Percentiles rank a stretch among this genome's conserved stretches.
Evolutionary conservation across 2,113 vertebrate species (phyloP).

Genomic region (Brachionichthys hirsutus): DNA sequence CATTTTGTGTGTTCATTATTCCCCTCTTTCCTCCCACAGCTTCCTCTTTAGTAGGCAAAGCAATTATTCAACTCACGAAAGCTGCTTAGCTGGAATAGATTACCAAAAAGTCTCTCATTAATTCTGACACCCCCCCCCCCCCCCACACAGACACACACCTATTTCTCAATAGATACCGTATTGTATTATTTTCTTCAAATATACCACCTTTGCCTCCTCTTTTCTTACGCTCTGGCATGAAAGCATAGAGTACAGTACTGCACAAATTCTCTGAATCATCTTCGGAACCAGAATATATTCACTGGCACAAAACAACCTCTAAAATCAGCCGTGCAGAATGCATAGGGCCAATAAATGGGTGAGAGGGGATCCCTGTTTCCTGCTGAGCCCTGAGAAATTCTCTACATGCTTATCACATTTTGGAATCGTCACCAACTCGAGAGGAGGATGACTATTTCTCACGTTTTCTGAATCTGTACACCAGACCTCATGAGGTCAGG

Average conservation of each 20-base stretch:
- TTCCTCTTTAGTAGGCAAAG: slow-evolving; percentile 56
- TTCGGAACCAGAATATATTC: slow-evolving; percentile 1
- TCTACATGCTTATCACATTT: slow-evolving; percentile 63
- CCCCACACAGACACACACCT: background rate
- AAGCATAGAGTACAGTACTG: background rate
- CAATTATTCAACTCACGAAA: slow-evolving; percentile 51
- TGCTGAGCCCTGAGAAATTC: slow-evolving; percentile 69
- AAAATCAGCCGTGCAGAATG: slow-evolving; percentile 26
- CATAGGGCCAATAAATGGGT: slow-evolving; percentile 14
- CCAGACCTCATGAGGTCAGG: slow-evolving; percentile 34
- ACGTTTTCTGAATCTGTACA: slow-evolving; percentile 53
- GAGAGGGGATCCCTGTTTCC: slow-evolving; percentile 50
- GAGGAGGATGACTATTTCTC: slow-evolving; percentile 64
- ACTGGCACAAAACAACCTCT: background rate
- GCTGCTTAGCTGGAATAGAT: slow-evolving; percentile 26
- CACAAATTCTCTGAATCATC: slow-evolving; percentile 8
- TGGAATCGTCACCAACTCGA: slow-evolving; percentile 55
- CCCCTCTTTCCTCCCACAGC: slow-evolving; percentile 54
- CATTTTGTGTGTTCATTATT: slow-evolving; percentile 53
- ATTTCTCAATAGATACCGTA: slow-evolving; percentile 2
- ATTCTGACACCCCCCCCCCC: slow-evolving; percentile 1
- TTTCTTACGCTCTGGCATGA: slow-evolving; percentile 7
- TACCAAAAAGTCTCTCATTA: slow-evolving; percentile 10
- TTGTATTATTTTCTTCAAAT: background rate
- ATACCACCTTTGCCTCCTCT: slow-evolving; percentile 3